phyloP scores from a whole-genome alignment of 2,888 invertebrate genomes.

The Helicoverpa assulta region DNA sequence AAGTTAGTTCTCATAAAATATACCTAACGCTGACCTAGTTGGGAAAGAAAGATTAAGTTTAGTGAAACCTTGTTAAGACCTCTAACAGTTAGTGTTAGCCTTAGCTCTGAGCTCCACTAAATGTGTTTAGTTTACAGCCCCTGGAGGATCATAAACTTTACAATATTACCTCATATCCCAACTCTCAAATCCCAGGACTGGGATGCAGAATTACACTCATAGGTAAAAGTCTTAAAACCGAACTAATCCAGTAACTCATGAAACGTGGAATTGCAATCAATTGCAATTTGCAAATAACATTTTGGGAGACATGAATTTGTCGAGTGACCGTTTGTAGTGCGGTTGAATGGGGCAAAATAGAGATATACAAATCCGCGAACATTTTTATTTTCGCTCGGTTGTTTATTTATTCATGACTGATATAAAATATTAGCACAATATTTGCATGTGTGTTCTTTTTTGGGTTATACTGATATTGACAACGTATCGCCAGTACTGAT shows the following conservation, averaged over 20 bases:
- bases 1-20: not conserved
- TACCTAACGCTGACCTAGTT: conserved; percentile 1
- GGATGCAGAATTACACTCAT: conserved; percentile 26
- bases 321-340: conserved; percentile 6
- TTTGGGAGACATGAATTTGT: conserved; percentile 35
- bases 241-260: conserved; percentile 12
- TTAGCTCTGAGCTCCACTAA: not conserved
- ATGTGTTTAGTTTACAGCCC: conserved; percentile 21
- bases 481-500: too few species aligned
- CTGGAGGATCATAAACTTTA: conserved; percentile 4
- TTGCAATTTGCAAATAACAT: conserved; percentile 46
- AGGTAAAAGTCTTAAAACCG: conserved; percentile 19
- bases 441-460: not conserved
- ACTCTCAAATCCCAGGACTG: conserved; percentile 22
- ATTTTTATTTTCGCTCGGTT: not conserved
- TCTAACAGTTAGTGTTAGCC: not conserved
- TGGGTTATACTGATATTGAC: not conserved
- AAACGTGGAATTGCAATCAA: conserved; percentile 35
- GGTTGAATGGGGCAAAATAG: not conserved
- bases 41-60: conserved; percentile 2
- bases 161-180: conserved; percentile 16
- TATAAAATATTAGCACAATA: conserved; percentile 1
- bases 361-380: not conserved
- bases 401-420: conserved; percentile 1
- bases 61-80: conserved; percentile 1